Evolutionary conservation across 2,113 vertebrate genomes (phyloP).

Genomic region (Pelvicachromis taeniatus): DNA sequence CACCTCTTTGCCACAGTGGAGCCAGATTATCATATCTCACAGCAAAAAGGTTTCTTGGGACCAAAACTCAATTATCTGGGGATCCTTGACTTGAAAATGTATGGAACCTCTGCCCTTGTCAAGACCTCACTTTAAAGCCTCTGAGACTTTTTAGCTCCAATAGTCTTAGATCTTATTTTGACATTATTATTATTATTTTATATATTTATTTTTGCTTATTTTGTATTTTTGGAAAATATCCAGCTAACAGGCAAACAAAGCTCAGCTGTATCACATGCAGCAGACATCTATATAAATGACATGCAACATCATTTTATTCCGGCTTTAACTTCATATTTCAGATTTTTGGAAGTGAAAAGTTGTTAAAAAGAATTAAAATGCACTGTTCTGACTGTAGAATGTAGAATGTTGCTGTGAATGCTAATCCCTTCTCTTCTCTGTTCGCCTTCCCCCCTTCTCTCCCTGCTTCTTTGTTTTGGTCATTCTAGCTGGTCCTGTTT

Average conservation of each 20-base stretch:
- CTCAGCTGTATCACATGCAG: background rate
- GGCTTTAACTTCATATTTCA: background rate
- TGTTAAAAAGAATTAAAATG: background rate
- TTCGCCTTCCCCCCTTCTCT: background rate
- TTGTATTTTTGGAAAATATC: background rate
- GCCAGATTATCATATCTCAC: constrained; percentile 4
- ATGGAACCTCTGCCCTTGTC: background rate
- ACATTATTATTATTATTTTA: background rate
- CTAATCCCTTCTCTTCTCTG: background rate
- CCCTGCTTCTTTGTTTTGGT: background rate
- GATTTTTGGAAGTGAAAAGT: background rate
- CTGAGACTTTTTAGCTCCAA: background rate
- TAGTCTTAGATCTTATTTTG: background rate
- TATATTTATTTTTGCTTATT: background rate
- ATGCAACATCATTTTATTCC: background rate
- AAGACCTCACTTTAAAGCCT: background rate
- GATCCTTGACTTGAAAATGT: background rate
- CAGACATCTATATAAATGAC: background rate
- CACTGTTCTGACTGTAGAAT: background rate
- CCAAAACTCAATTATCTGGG: background rate
- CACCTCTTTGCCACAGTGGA: background rate
- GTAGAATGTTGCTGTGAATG: background rate
- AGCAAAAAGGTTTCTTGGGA: background rate
- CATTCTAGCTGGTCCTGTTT: constrained; percentile 56
- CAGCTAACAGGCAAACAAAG: background rate